phyloP scores from a whole-genome alignment of 2,888 invertebrate species.

The Caenorhabditis uteleia region DNA sequence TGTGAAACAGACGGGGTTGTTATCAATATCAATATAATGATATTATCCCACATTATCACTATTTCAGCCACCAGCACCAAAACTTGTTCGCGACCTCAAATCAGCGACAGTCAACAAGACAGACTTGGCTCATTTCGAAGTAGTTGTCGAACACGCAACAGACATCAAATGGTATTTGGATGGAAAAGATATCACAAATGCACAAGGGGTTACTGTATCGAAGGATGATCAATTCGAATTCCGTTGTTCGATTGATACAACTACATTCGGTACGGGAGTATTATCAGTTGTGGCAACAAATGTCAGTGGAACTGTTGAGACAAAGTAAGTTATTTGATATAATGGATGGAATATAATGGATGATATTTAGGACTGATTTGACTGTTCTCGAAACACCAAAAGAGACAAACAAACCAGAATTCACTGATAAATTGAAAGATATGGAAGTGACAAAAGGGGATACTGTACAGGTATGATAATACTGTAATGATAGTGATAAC shows the following conservation, averaged over 20 bases:
- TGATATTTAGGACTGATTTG: slow-evolving; percentile 39
- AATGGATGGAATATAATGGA: too few relatives aligned
- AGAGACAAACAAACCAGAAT: slow-evolving; percentile 77
- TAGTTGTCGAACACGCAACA: slow-evolving; percentile 59
- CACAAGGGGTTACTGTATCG: slow-evolving; percentile 44
- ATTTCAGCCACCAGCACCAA: slow-evolving; percentile 38
- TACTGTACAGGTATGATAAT: slow-evolving; percentile 45
- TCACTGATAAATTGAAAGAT: slow-evolving; percentile 84
- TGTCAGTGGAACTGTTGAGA: slow-evolving; percentile 43
- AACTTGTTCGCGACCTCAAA: slow-evolving; percentile 45
- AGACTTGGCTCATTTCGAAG: slow-evolving; percentile 71
- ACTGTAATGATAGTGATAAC: background rate
- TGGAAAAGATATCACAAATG: slow-evolving; percentile 39
- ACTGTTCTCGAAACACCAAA: slow-evolving; percentile 49
- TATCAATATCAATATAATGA: too few relatives aligned
- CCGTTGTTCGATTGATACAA: slow-evolving; percentile 52
- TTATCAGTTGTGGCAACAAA: slow-evolving; percentile 42
- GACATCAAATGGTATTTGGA: slow-evolving; percentile 52
- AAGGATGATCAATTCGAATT: slow-evolving; percentile 59
- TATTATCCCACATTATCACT: too few relatives aligned
- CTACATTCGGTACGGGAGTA: slow-evolving; percentile 35
- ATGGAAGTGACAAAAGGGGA: slow-evolving; percentile 76
- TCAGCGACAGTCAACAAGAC: slow-evolving; percentile 76
- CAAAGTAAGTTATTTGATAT: slow-evolving; percentile 15
- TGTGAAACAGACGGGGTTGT: too few relatives aligned